Percentiles rank a stretch among this genome's conserved stretches.
phyloP scores from a whole-genome alignment of 92 coral and sea anemone species.

The Epizoanthus ramosus region DNA sequence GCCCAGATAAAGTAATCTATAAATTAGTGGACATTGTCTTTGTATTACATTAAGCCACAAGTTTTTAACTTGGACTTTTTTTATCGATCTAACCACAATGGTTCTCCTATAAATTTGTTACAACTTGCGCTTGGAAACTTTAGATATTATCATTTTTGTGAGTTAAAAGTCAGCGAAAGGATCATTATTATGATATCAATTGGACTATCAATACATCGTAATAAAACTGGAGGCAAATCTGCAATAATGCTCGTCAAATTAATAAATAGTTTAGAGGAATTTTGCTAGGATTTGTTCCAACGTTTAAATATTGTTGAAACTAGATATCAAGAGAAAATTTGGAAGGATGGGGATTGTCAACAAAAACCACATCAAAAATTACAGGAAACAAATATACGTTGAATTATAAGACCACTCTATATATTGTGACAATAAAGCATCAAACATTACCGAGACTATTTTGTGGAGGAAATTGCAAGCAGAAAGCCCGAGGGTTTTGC shows the following conservation, averaged over 20 bases:
- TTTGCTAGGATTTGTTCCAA: background rate
- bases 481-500: background rate
- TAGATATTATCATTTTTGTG: too few species aligned
- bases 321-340: background rate
- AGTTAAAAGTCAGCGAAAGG: too few species aligned
- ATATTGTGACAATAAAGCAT: background rate
- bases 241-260: background rate
- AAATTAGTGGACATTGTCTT: background rate
- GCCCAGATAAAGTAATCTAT: conserved; percentile 1
- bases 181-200: too few species aligned
- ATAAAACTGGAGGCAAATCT: background rate
- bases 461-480: background rate
- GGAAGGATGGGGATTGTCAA: background rate
- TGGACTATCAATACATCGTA: too few species aligned
- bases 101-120: background rate
- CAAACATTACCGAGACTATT: background rate
- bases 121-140: too few species aligned
- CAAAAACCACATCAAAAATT: background rate
- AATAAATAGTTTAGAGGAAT: background rate
- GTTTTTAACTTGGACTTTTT: background rate
- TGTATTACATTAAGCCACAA: background rate
- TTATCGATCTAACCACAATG: background rate
- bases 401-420: background rate
- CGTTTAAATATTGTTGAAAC: background rate
- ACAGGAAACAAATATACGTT: background rate